Evolutionary conservation across 2,113 vertebrate species (phyloP).

Genomic region (Nycticorax nycticorax): DNA sequence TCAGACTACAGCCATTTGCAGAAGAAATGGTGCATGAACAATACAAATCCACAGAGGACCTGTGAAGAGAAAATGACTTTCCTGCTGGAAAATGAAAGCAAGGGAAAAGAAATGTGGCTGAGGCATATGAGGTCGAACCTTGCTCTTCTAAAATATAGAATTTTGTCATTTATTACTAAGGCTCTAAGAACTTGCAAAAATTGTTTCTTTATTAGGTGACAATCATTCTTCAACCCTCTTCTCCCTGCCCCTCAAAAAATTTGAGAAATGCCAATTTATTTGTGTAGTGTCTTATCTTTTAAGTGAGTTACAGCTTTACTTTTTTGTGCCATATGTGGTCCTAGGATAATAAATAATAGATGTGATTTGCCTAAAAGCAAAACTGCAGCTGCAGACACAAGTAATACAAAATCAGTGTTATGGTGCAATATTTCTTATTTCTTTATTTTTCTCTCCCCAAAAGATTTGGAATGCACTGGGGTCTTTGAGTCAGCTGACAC

Average conservation of each 20-base stretch:
- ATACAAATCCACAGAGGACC: conserved; percentile 30
- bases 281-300: background rate
- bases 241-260: background rate
- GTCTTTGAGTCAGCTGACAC: conserved; percentile 7
- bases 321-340: background rate
- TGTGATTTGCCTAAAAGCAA: background rate
- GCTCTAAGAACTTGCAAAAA: background rate
- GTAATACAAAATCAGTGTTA: background rate
- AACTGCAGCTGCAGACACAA: background rate
- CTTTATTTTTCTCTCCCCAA: no score
- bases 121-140: background rate
- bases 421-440: background rate
- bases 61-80: conserved; percentile 33
- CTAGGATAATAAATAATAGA: background rate
- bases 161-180: background rate
- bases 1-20: background rate
- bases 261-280: background rate
- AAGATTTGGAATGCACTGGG: background rate
- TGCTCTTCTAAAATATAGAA: background rate
- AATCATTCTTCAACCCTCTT: background rate
- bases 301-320: background rate
- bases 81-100: conserved; percentile 11
- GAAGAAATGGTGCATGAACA: conserved; percentile 37
- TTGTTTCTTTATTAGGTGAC: background rate
- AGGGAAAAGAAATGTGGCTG: background rate